Evolutionary conservation across 2,797 vertebrate species (phyloP), one percentile per base, ranked within the genome.

Genomic region (Crenichthys baileyi): DNA sequence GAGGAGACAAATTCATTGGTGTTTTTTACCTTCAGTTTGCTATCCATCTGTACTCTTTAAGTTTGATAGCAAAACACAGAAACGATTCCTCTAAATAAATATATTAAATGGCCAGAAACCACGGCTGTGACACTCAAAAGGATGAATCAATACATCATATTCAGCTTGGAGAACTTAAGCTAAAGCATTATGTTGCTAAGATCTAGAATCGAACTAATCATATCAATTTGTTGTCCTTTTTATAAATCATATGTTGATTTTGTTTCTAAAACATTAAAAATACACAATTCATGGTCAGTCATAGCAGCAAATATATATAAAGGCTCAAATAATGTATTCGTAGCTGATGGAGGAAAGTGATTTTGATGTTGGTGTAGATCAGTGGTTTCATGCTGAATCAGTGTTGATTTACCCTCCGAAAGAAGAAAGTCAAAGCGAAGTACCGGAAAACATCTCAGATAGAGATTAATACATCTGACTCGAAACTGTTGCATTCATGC

Each of bases 21-120:
- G 18, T 67, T 56, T 24, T 2, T 53, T 44, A 72, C 26, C 26
- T 81, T 81, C 71, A 81, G 77, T 85, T 79, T 81, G 72, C 5
- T 51, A 73, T 53, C 75, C 60, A 39, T 80, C 65, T 68, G 53
- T 51, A 50, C 4, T 2, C 46, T 61, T 75, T 71, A 20, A 13
- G 5, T 12, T 55, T 51, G 15, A 77, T 39, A 46, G 73, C 48
- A 73, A 58, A 80, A 44, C 71, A 82, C 60, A 79, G n/a, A 13
- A 55, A 24, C 24, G 15, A 20, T 48, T 76, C 46, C 41, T 18
- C 15, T 58, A 0, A 68, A 46, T 31, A 73, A 55, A 55, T 31
- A 20, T 61, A 55, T 75, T 46, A 48, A 13, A 48, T 11, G 9
- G 46, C 46, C 46, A 48, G 46, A 48, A 58, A 48, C 31, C 13